Conservation (phyloP, 2,888 invertebrate genomes). For the Tortrix viridana region DNA sequence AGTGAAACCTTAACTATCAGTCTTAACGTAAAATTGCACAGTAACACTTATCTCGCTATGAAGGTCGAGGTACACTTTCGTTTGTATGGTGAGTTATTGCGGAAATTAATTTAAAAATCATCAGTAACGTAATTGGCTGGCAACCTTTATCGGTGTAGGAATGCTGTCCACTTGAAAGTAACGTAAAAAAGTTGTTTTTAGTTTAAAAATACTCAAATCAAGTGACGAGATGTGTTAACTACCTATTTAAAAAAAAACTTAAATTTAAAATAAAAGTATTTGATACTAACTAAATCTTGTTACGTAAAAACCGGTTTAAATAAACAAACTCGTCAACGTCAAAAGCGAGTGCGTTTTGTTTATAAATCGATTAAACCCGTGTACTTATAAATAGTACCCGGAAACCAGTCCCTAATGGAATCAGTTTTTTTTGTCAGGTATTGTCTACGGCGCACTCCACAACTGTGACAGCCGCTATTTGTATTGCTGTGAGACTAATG, state of each 20-base stretch:
- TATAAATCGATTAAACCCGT: constrained; percentile 21
- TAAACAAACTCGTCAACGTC: constrained; percentile 15
- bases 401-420: constrained; percentile 37
- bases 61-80: constrained; percentile 21
- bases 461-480: constrained; percentile 64
- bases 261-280: background rate
- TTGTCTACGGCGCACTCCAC: constrained; percentile 43
- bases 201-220: background rate
- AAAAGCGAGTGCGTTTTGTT: constrained; percentile 25
- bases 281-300: background rate
- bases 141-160: constrained; percentile 26
- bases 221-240: background rate
- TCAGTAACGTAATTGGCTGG: constrained; percentile 24
- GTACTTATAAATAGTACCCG: constrained; percentile 31
- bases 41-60: constrained; percentile 11
- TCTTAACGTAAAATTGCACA: background rate
- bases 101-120: constrained; percentile 34
- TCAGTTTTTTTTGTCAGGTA: constrained; percentile 44
- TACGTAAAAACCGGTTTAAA: background rate
- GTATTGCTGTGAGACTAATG: constrained; percentile 61
- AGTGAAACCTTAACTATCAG: constrained; percentile 3
- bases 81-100: constrained; percentile 20
- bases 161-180: constrained; percentile 17
- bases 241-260: background rate
- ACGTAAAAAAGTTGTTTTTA: background rate